Evolutionary conservation across 2,888 invertebrate species (phyloP), one percentile per base, ranked within the genome.

Genomic region (Aporophyla nigra): DNA sequence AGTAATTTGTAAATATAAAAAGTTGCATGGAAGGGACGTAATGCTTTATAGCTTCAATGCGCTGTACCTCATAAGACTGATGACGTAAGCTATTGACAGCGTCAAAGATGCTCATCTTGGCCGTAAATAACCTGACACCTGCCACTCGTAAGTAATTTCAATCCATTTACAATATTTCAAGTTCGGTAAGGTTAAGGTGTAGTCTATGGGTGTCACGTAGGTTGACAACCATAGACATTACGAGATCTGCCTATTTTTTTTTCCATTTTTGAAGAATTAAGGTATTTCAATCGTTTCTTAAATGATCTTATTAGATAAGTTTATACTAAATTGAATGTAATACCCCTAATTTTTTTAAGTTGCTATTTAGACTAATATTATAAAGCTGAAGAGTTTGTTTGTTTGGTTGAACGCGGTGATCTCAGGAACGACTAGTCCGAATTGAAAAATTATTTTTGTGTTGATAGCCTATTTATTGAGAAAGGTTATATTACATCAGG

Each of bases 111-210:
- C 53, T 62, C 56, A 54, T 54, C 63, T 67, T 68, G 63, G 46
- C n/a, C 53, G 16, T 61, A 43, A 51, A 66, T 43, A 77, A 24
- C 16, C 7, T 19, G 16, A 1, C 7, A 63, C 5, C 10, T 43
- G 43, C 43, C 43, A 43, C 43, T 43, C 14, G 27, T 27, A 21
- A 66, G 58, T 54, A 21, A 43, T 54, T 72, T 59, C 24, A 9
- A 76, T 54, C 54, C 16, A 67, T 66, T 63, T 53, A 74, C 43
- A 43, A 43, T 24, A 71, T 46, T 51, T 56, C 51, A 61, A 69
- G 40, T 59, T 14, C 49, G 49, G 14, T 49, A 49, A 3, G 14
- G 46, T 12, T 46, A 46, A 46, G 3, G 2, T 46, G 12, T 51
- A 43, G 7, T 71, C 14, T 53, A 54, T 33, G 5, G 7, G 21